Percentiles rank a stretch among this genome's conserved stretches.
Evolutionary conservation across 2,797 vertebrate genomes (phyloP).

Genomic region (Anisognathus igniventris): DNA sequence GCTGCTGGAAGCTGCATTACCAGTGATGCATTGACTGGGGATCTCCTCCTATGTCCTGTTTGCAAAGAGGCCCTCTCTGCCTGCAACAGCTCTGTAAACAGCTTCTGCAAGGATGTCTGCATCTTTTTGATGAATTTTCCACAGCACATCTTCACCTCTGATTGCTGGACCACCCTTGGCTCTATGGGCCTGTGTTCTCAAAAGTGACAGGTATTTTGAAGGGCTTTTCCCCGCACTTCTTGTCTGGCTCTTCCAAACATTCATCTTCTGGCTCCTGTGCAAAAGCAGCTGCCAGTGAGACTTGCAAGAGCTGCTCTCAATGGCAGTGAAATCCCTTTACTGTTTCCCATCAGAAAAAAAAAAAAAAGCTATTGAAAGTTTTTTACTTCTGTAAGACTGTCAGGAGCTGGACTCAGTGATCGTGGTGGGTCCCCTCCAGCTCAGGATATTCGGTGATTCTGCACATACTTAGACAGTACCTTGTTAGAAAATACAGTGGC

Average conservation of each 20-base stretch:
- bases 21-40: accelerated
- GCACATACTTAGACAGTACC: neutral
- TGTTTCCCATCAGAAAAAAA: neutral
- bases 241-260: neutral
- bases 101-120: neutral
- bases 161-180: neutral
- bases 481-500: neutral
- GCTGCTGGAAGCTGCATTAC: neutral
- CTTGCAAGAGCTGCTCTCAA: neutral
- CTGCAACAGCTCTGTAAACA: neutral
- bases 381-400: neutral
- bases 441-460: neutral
- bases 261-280: neutral
- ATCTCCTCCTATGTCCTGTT: accelerated
- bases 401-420: neutral
- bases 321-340: neutral
- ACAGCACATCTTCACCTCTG: neutral
- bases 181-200: neutral
- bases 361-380: neutral
- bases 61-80: neutral
- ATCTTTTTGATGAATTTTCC: neutral
- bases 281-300: neutral
- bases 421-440: neutral
- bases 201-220: neutral
- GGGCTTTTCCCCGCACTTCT: accelerated